phyloP scores from a whole-genome alignment of 92 coral and sea anemone genomes.

The Porites evermanni region DNA sequence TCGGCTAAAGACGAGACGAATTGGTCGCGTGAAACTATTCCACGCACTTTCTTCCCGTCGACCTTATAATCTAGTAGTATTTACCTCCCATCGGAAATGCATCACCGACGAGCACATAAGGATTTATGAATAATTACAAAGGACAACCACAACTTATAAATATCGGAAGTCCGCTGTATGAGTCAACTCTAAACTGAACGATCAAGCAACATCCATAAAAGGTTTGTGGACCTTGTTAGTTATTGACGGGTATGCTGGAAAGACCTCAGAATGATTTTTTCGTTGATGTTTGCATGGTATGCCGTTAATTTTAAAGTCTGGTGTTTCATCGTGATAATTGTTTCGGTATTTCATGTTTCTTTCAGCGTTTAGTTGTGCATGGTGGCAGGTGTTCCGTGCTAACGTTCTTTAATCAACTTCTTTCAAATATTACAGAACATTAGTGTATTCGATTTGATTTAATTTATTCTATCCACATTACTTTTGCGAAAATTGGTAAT shows the following conservation, averaged over 20 bases:
- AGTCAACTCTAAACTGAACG: not conserved
- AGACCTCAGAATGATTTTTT: conserved; percentile 8
- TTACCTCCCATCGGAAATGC: conserved; percentile 3
- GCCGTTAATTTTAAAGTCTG: no score
- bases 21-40: not conserved
- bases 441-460: no score
- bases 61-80: not conserved
- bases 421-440: no score
- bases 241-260: not conserved
- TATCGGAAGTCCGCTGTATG: not conserved
- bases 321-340: no score
- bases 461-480: no score
- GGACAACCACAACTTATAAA: not conserved
- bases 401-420: no score
- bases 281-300: not conserved
- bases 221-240: not conserved
- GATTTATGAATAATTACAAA: conserved; percentile 7
- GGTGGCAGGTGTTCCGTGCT: no score
- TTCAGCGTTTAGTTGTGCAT: no score
- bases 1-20: not conserved
- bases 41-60: not conserved
- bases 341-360: no score
- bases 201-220: not conserved
- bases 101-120: not conserved
- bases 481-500: no score